Evolutionary conservation across 2,797 vertebrate genomes (phyloP).

Genomic region (Peromyscus eremicus): DNA sequence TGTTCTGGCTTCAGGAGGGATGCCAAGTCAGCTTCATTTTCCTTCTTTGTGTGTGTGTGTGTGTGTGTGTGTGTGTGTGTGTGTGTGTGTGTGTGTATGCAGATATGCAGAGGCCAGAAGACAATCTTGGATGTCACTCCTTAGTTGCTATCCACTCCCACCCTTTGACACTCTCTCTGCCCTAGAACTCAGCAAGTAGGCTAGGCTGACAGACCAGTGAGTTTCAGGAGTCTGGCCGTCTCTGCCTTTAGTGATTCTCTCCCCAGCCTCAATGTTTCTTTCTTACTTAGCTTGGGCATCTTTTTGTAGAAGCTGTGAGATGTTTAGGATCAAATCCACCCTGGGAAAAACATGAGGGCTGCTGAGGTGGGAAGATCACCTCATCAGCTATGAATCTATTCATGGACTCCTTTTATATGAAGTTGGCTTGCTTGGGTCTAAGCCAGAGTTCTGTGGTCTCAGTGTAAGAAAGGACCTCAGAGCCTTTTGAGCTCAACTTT

Average conservation of each 20-base stretch:
- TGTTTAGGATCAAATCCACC: background rate
- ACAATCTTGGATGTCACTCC: background rate
- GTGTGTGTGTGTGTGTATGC: background rate
- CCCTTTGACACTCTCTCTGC: background rate
- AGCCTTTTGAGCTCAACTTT: background rate
- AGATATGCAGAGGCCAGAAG: background rate
- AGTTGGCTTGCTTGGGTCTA: background rate
- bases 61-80: background rate
- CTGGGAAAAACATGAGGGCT: background rate
- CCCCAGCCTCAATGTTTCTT: background rate
- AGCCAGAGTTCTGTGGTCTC: background rate
- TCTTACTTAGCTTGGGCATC: background rate
- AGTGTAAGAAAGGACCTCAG: background rate
- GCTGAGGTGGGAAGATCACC: no score
- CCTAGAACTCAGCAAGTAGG: background rate
- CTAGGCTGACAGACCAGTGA: background rate
- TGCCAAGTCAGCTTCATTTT: background rate
- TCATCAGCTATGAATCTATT: background rate
- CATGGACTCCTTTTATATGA: background rate
- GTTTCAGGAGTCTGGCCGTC: background rate
- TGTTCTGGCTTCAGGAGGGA: background rate
- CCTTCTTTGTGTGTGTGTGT: background rate
- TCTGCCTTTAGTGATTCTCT: background rate
- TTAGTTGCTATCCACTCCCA: background rate
- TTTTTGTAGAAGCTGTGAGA: background rate